phyloP scores from a whole-genome alignment of 1,140 invertebrate genomes.

The Drosophila ogumai region DNA sequence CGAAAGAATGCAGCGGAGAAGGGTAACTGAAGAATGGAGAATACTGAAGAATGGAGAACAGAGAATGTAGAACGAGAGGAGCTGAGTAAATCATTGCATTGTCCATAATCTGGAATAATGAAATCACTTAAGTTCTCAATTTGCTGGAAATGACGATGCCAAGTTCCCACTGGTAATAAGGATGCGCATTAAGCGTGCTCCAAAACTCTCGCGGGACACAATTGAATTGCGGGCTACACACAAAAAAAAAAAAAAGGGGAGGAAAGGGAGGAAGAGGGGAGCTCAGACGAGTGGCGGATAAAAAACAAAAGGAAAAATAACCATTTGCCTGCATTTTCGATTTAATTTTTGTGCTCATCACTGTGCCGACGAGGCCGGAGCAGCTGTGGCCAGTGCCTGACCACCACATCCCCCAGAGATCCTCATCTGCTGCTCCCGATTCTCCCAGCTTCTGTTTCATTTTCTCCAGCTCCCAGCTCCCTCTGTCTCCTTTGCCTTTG shows the following conservation, averaged over 20 bases:
- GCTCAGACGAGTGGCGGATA: conserved; percentile 34
- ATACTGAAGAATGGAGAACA: not conserved
- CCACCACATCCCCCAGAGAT: conserved; percentile 59
- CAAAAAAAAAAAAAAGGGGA: not conserved
- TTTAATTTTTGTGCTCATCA: conserved; percentile 78
- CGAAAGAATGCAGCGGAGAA: conserved; percentile 16
- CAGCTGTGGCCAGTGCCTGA: conserved; percentile 62
- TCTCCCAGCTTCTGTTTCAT: conserved; percentile 28
- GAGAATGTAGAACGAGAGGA: conserved; percentile 12
- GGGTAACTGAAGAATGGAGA: not conserved
- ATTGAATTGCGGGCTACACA: conserved; percentile 65
- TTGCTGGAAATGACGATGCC: conserved; percentile 68
- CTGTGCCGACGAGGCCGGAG: conserved; percentile 39
- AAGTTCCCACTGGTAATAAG: conserved; percentile 75
- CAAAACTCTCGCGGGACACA: conserved; percentile 75
- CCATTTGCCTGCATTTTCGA: conserved; percentile 79
- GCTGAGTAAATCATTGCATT: conserved; percentile 80
- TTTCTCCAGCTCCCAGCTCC: conserved; percentile 8
- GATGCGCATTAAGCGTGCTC: conserved; percentile 76
- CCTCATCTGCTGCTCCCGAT: conserved; percentile 29
- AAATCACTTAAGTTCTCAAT: conserved; percentile 84
- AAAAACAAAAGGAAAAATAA: conserved; percentile 67
- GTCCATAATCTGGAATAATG: conserved; percentile 82
- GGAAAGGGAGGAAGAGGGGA: not conserved
- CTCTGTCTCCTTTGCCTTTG: conserved; percentile 14